Percentiles rank a stretch among this genome's conserved stretches.
These are phyloP conservation scores for Spisula subtruncata DNA, from an alignment of 2,888 invertebrate species.

Conservation along the genomic window DNA sequence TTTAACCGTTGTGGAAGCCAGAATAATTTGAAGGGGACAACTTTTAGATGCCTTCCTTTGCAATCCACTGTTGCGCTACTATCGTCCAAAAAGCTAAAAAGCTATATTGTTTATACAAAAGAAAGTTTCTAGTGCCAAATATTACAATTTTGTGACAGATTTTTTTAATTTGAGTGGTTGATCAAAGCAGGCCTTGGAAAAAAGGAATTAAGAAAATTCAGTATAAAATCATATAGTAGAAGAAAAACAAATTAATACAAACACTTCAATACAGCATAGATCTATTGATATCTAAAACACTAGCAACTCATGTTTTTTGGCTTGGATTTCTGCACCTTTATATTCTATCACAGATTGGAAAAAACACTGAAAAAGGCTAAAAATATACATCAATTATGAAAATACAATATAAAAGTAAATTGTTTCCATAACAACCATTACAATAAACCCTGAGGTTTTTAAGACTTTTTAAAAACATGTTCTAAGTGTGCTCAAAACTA, in stretches of 20 bases:
- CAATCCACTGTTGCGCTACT: too few species aligned
- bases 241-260: neutral
- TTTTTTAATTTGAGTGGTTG: neutral
- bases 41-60: too few species aligned
- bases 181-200: neutral
- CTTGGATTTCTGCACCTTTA: neutral
- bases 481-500: neutral
- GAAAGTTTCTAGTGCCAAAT: too few species aligned
- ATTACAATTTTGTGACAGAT: too few species aligned
- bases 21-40: too few species aligned
- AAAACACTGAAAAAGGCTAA: neutral
- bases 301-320: neutral
- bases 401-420: too few species aligned
- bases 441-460: neutral
- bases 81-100: too few species aligned
- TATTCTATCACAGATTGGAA: neutral
- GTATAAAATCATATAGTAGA: neutral
- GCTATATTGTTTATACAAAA: too few species aligned
- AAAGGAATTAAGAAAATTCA: neutral
- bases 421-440: neutral
- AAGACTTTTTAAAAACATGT: neutral
- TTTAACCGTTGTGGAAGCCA: too few species aligned
- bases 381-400: neutral
- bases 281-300: neutral
- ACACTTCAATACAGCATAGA: neutral